These are phyloP conservation scores for Siniperca scherzeri DNA, from an alignment of 2,797 vertebrate genomes.

Conservation along the genomic window DNA sequence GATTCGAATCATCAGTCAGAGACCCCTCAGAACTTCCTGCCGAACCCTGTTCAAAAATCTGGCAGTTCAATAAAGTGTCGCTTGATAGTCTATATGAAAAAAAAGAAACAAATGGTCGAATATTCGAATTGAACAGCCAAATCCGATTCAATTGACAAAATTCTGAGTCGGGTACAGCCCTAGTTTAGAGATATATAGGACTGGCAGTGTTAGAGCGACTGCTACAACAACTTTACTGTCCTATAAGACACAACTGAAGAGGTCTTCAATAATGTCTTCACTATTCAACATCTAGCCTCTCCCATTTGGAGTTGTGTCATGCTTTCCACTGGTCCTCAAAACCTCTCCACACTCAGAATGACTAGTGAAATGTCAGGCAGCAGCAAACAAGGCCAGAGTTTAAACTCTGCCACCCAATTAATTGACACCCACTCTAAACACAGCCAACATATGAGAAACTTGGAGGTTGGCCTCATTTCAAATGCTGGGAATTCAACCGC, in stretches of 20 bases:
- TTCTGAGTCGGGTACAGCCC: too few relatives aligned
- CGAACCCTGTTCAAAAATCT: too few relatives aligned
- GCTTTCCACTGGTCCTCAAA: slow-evolving; percentile 58
- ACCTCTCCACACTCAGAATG: slow-evolving; percentile 38
- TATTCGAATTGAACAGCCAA: too few relatives aligned
- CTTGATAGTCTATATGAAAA: too few relatives aligned
- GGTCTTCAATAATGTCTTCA: neutral
- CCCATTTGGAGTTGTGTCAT: slow-evolving; percentile 56
- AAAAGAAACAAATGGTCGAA: too few relatives aligned
- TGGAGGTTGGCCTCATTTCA: slow-evolving; percentile 33
- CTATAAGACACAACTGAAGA: slow-evolving; percentile 7
- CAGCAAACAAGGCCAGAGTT: slow-evolving; percentile 57
- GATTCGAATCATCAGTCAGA: too few relatives aligned
- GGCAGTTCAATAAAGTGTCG: too few relatives aligned
- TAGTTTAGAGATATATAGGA: neutral
- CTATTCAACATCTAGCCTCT: slow-evolving; percentile 41
- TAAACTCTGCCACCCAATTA: slow-evolving; percentile 59
- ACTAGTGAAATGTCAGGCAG: slow-evolving; percentile 55
- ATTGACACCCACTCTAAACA: slow-evolving; percentile 55
- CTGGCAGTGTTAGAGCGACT: neutral
- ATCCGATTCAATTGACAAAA: too few relatives aligned
- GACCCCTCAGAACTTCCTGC: too few relatives aligned
- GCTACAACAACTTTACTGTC: slow-evolving; percentile 3
- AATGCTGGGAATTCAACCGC: slow-evolving; percentile 41
- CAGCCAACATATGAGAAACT: slow-evolving; percentile 49